Percentiles rank a stretch among this genome's conserved stretches.
Evolutionary conservation across 2,113 vertebrate species (phyloP).

Genomic region (Dipodomys merriami): DNA sequence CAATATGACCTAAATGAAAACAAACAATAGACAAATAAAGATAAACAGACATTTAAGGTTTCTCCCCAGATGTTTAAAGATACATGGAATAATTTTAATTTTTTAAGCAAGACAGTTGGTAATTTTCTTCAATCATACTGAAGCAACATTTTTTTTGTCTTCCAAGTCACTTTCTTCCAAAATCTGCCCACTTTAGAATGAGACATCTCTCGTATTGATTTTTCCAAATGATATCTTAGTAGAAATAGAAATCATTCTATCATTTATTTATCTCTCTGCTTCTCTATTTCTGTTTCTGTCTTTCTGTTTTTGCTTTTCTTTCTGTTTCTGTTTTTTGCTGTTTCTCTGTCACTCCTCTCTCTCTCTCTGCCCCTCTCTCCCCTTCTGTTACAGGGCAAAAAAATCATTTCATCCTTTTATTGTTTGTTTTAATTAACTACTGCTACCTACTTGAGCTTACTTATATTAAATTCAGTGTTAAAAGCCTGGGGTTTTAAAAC

Average conservation of each 20-base stretch:
- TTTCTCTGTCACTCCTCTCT: not conserved
- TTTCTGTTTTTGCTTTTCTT: not conserved
- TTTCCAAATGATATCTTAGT: not conserved
- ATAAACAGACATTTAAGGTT: not conserved
- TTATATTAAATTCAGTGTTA: not conserved
- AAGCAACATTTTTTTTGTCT: not conserved
- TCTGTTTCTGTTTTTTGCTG: not conserved
- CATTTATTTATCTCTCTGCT: not conserved
- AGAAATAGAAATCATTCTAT: not conserved
- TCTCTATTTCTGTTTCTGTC: not conserved
- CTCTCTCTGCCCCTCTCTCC: not conserved
- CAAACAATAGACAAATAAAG: not conserved
- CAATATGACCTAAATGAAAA: not conserved
- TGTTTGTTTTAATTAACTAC: constrained; percentile 6
- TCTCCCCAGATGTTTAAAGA: constrained; percentile 21
- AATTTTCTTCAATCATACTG: not conserved
- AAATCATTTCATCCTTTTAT: not conserved
- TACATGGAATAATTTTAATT: not conserved
- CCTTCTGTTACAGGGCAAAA: not conserved
- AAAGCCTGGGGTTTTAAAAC: not conserved
- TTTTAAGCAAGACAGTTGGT: not conserved
- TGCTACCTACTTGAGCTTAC: not conserved
- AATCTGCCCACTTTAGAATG: constrained; percentile 16
- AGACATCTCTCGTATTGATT: not conserved
- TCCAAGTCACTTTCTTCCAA: constrained; percentile 19